Conservation (phyloP, 2,888 invertebrate genomes). For the Lasius platythorax region DNA sequence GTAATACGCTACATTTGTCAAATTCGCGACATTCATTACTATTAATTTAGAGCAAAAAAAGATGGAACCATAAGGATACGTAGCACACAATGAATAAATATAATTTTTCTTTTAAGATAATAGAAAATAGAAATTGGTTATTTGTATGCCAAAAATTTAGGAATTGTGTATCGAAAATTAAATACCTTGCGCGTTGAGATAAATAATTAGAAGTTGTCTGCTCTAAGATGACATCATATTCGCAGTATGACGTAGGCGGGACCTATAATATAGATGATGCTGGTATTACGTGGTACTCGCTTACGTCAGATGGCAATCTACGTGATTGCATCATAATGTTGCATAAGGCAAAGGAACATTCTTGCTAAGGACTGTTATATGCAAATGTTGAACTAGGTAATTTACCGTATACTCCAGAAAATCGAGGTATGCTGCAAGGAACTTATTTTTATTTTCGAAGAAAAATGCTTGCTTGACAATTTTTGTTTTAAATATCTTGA, state of each 20-base stretch:
- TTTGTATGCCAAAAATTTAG: too few relatives aligned
- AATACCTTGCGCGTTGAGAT: not conserved
- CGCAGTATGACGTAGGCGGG: slow-evolving; percentile 40
- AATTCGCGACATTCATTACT: not conserved
- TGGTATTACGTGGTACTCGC: slow-evolving; percentile 16
- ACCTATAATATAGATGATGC: slow-evolving; percentile 19
- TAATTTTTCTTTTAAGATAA: not conserved
- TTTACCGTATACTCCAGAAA: not conserved
- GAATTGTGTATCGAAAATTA: not conserved
- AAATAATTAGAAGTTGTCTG: not conserved
- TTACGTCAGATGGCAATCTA: slow-evolving; percentile 45
- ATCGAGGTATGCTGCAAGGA: not conserved
- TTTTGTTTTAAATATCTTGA: not conserved
- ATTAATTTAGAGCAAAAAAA: not conserved
- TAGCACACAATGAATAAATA: not conserved
- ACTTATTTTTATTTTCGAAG: not conserved
- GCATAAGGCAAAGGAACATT: slow-evolving; percentile 29
- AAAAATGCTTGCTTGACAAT: not conserved
- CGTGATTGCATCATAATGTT: slow-evolving; percentile 33
- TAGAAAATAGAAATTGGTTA: not conserved
- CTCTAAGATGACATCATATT: slow-evolving; percentile 21
- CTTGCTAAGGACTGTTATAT: slow-evolving; percentile 34
- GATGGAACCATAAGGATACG: not conserved
- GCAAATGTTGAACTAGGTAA: slow-evolving; percentile 14
- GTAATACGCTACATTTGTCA: not conserved